phyloP scores from a whole-genome alignment of 2,888 invertebrate genomes.

The Craniophora ligustri region DNA sequence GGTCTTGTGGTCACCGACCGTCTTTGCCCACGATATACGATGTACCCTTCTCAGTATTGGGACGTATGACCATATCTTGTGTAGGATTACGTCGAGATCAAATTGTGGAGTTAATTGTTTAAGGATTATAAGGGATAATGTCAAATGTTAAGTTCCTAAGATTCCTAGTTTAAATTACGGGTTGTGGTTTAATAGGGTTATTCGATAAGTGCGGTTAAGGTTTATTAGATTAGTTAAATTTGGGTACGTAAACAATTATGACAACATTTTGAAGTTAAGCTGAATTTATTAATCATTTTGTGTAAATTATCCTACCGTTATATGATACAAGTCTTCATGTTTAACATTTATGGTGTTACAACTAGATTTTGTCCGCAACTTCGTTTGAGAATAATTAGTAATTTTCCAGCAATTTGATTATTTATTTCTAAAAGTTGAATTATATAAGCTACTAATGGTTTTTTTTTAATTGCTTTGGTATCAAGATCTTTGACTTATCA shows the following conservation, averaged over 20 bases:
- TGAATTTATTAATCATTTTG: background rate
- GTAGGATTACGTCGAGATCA: slow-evolving; percentile 58
- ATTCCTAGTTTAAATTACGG: slow-evolving; percentile 43
- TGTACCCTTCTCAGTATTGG: slow-evolving; percentile 52
- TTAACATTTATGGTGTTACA: too few species aligned
- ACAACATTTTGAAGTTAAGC: background rate
- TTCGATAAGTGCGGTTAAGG: slow-evolving; percentile 27
- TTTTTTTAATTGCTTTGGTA: too few species aligned
- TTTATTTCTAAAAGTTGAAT: too few species aligned
- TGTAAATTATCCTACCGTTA: background rate
- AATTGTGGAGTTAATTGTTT: slow-evolving; percentile 56
- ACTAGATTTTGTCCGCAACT: too few species aligned
- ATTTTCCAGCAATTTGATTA: too few species aligned
- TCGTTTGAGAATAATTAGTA: too few species aligned
- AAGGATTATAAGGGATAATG: slow-evolving; percentile 50
- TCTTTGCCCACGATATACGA: slow-evolving; percentile 55
- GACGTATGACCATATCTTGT: slow-evolving; percentile 58
- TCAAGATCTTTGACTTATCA: too few species aligned
- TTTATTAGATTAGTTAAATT: slow-evolving; percentile 2
- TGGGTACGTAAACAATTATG: background rate
- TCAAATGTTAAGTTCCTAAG: slow-evolving; percentile 37
- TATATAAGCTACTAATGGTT: too few species aligned
- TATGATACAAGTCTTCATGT: background rate
- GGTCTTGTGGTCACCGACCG: slow-evolving; percentile 50
- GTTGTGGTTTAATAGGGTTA: slow-evolving; percentile 22